Base-by-base conservation (phyloP, 2,797 vertebrate genomes). In the Eupleurogrammus muticus region DNA sequence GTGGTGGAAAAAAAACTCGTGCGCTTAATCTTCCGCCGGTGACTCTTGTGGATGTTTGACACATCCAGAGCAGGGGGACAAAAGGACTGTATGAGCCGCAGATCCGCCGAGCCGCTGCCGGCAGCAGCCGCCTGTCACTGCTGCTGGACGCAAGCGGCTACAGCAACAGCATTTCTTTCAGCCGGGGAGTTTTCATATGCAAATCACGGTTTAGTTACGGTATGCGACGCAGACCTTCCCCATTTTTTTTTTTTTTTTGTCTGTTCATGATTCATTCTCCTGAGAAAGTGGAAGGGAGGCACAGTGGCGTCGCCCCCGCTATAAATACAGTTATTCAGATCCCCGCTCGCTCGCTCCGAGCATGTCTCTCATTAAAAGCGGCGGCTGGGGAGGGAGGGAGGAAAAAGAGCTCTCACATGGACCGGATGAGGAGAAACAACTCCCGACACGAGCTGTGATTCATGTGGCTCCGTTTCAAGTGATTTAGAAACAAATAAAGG, bases 161-260 rank as follows among this genome's bases (percentile, higher is more conserved):
- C 51, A 87, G 90, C 91, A 89, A 92, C 92, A 91, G 77, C 90
- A 92, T 92, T 92, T 92, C 93, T 94, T 95, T 93, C 88, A 92
- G 89, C 56, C 82, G 1, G 28, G 46, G 76, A 92, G 92, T 94
- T 93, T 95, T 95, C 94, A 95, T 92, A 94, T 95, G 94, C 93
- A 92, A 95, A 95, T 95, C 59, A 77, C 67, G 92, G 89, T 94
- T 95, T 95, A 95, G 94, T 93, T 94, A 93, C 93, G 94, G 92
- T 94, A 93, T 92, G 93, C 92, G 81, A 92, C 92, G 92, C 92
- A 91, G 93, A 93, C 92, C 91, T 93, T 93, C 90, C 92, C 92
- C 88, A 92, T 94, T 93, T 91, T 92, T 42, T 42, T 42, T 42
- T 16, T 42, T 92, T 92, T 91, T 77, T 75, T 63, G 54, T 38